These are phyloP conservation scores for Thomomys bottae DNA, from an alignment of 2,113 vertebrate genomes.

Conservation along the genomic window DNA sequence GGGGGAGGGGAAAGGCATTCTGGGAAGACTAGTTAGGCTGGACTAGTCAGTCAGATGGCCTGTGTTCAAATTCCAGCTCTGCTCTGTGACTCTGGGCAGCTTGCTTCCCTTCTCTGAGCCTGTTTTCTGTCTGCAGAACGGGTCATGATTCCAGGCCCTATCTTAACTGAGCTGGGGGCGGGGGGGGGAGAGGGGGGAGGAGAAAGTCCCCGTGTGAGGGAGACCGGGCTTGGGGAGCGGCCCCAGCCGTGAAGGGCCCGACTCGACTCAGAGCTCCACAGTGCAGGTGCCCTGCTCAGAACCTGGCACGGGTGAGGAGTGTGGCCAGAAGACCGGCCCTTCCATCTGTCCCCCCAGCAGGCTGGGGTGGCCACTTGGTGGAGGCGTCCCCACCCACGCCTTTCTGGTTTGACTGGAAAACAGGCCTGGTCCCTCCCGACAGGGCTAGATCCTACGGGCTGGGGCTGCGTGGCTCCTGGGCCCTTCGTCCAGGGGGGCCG, in stretches of 20 bases:
- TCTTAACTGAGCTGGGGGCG: neutral
- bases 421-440: neutral
- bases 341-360: slow-evolving; percentile 79
- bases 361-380: slow-evolving; percentile 48
- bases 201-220: neutral
- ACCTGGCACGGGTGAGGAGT: neutral
- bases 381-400: slow-evolving; percentile 73
- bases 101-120: neutral
- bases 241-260: rapidly evolving
- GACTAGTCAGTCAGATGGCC: neutral
- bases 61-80: neutral
- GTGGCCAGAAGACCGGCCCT: slow-evolving; percentile 34
- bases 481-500: neutral
- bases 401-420: slow-evolving; percentile 77
- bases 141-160: neutral
- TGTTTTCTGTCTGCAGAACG: neutral
- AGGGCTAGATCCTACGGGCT: neutral
- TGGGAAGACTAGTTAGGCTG: slow-evolving; percentile 8
- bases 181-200: no score
- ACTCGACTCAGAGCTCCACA: neutral
- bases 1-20: neutral
- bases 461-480: neutral
- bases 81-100: neutral
- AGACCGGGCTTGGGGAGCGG: neutral
- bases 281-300: neutral